These are phyloP conservation scores for Urocynchramus pylzowi DNA, from an alignment of 2,113 vertebrate species.

Conservation along the genomic window DNA sequence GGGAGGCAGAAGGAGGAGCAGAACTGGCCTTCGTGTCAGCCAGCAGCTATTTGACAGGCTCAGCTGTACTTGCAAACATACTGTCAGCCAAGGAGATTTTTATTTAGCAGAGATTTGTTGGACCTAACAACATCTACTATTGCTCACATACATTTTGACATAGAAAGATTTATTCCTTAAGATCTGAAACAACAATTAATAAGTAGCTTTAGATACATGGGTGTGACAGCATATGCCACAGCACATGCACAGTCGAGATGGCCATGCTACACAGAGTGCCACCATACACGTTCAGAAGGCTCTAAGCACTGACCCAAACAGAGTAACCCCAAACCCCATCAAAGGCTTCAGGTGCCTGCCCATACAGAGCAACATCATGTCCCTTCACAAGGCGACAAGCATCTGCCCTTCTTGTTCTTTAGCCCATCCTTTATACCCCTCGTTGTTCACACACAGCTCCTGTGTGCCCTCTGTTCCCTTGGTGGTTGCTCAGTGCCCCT, in stretches of 20 bases:
- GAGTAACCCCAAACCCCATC: not conserved
- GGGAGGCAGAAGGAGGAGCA: not conserved
- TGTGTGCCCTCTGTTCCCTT: not conserved
- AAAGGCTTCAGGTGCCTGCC: not conserved
- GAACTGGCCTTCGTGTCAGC: not conserved
- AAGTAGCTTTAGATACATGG: not conserved
- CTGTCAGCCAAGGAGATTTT: not conserved
- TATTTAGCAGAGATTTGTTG: not conserved
- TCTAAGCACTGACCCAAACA: not conserved
- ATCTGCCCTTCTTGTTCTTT: not conserved
- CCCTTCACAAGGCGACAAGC: not conserved
- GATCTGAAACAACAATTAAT: not conserved
- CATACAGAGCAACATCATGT: not conserved
- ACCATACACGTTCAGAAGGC: not conserved
- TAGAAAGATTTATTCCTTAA: not conserved
- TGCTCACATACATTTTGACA: not conserved
- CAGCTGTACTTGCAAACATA: not conserved
- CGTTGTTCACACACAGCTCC: no score
- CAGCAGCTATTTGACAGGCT: not conserved
- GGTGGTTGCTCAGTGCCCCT: not conserved
- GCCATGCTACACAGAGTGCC: not conserved
- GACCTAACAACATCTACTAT: not conserved
- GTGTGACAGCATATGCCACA: not conserved
- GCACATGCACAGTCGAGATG: not conserved
- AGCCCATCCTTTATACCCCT: not conserved